These are phyloP conservation scores for Embiotoca jacksoni DNA, from an alignment of 2,113 vertebrate genomes.

Conservation along the genomic window DNA sequence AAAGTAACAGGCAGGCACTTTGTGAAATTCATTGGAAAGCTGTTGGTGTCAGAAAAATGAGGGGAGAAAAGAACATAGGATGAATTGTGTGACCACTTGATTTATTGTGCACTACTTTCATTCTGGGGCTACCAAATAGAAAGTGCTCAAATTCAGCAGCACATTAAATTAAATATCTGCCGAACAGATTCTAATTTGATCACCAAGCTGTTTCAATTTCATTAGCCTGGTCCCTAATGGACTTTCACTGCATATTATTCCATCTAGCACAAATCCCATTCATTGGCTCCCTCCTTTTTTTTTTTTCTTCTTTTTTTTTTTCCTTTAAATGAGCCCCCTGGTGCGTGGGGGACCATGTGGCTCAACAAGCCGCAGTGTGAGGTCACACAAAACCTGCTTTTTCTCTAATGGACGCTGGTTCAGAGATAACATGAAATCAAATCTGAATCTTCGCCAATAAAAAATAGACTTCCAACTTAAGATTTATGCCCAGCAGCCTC, in stretches of 20 bases:
- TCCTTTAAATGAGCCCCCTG: slow-evolving; percentile 61
- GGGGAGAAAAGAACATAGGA: slow-evolving; percentile 24
- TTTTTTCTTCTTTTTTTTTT: slow-evolving; percentile 35
- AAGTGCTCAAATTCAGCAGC: slow-evolving; percentile 83
- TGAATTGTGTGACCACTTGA: slow-evolving; percentile 60
- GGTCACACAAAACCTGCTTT: slow-evolving; percentile 47
- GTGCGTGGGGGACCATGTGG: slow-evolving; percentile 37
- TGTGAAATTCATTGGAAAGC: slow-evolving; percentile 34
- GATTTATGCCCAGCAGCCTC: slow-evolving; percentile 35
- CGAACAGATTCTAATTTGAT: slow-evolving; percentile 85
- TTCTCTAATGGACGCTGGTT: slow-evolving; percentile 12
- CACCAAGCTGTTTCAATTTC: slow-evolving; percentile 85
- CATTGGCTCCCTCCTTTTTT: slow-evolving; percentile 54
- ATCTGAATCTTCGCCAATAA: slow-evolving; percentile 17
- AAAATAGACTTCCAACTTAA: slow-evolving; percentile 27
- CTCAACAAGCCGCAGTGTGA: slow-evolving; percentile 34
- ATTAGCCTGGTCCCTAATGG: slow-evolving; percentile 83
- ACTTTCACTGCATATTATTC: slow-evolving; percentile 78
- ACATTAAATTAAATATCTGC: slow-evolving; percentile 88
- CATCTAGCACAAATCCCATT: slow-evolving; percentile 80
- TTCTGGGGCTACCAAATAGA: slow-evolving; percentile 78
- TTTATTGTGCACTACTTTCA: slow-evolving; percentile 81
- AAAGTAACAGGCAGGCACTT: background rate
- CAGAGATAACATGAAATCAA: slow-evolving; percentile 8
- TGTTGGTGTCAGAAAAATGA: slow-evolving; percentile 46